phyloP scores from a whole-genome alignment of 2,797 vertebrate species.

The Liparis tanakae region DNA sequence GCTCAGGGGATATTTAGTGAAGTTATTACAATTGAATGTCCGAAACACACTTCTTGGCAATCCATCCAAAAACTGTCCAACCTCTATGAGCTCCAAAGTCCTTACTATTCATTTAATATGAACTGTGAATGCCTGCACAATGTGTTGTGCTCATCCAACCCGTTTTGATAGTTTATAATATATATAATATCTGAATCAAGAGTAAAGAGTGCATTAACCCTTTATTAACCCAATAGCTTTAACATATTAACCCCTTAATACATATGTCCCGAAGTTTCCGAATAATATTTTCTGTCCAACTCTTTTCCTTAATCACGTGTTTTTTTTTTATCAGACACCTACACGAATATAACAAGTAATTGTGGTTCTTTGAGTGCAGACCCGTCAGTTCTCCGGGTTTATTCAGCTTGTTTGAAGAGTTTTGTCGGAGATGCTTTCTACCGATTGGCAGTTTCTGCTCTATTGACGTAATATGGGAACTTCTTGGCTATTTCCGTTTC shows the following conservation, averaged over 20 bases:
- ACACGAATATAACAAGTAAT: neutral
- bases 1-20: neutral
- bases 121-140: neutral
- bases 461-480: conserved; percentile 14
- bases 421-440: neutral
- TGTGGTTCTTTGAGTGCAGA: neutral
- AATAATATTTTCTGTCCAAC: neutral
- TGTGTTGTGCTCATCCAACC: neutral
- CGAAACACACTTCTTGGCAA: neutral
- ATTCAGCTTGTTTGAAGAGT: conserved; percentile 5
- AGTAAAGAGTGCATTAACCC: neutral
- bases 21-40: neutral
- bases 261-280: neutral
- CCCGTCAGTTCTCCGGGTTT: neutral
- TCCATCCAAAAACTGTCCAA: no score
- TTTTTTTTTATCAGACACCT: neutral
- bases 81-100: neutral
- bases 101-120: neutral
- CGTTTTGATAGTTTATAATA: neutral
- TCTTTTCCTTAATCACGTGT: neutral
- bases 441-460: conserved; percentile 2
- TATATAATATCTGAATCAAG: neutral
- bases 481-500: conserved; percentile 9
- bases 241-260: no score
- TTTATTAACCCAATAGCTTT: neutral